Evolutionary conservation across 2,113 vertebrate genomes (phyloP), one percentile per base, ranked within the genome.

Genomic region (Struthio camelus): DNA sequence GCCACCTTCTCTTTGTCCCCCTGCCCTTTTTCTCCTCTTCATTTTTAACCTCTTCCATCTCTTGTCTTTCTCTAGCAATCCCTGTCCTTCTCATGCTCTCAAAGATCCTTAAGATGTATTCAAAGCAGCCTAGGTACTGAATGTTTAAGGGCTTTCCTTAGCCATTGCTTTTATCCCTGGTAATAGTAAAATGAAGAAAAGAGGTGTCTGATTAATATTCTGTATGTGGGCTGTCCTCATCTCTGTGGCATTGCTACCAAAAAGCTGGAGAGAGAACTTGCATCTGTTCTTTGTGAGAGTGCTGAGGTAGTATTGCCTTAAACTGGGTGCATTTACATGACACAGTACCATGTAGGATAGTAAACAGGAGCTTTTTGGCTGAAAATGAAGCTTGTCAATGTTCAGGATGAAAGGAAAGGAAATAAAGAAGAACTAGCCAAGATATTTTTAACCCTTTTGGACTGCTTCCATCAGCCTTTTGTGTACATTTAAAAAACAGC

Each of bases 391-490:
- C 40, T 70, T 89, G 34, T 92, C 78, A 69, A 16, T 61, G 40
- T 72, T 79, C 70, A 61, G 62, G 44, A 83, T 83, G 78, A 96
- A 94, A 89, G 40, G 30, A 65, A 88, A 82, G 80, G 13, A 73
- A 85, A 34, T 38, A 38, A 75, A 16, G 7, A 40, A 73, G 14
- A 85, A 66, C 7, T 30, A 76, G 10, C 34, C 19, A n/a, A 19
- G 42, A 4, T 93, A 90, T 94, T 97, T 94, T 96, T 87, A 82
- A 56, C 65, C 32, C 30, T 89, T 92, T 81, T 62, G 86, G 70
- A 79, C 42, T 87, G 50, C 30, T 92, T 87, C 65, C 44, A 79
- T 89, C 88, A 95, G 93, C 77, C 34, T 91, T 97, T 71, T 78
- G 58, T 34, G 18, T 38, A 23, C 25, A 18, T 82, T 84, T 90